Base-by-base conservation (phyloP, 2,888 invertebrate genomes). In the Brenthis hecate region DNA sequence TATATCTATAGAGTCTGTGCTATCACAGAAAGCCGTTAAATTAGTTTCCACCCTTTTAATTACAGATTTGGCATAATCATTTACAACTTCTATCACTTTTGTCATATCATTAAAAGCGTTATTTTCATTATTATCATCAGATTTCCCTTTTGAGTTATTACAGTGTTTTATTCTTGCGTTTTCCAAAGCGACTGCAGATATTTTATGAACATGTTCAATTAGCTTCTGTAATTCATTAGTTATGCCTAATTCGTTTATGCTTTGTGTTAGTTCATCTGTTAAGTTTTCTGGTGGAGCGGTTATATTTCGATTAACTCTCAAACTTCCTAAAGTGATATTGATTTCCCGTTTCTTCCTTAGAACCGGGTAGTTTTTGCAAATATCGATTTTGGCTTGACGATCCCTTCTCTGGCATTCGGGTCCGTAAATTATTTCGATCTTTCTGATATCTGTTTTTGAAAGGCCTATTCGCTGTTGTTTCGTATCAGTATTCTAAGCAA, bases 251-350 rank as follows among this genome's bases (percentile, higher is more conserved):
- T 81, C 75, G 50, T 75, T 76, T 0, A 89, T 16, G 2, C 36
- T 75, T 0, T 72, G 56, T 2, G 71, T 66, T 0, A 78, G 1
- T 4, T 72, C 68, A n/a, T 58, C 58, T 6, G 16, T 60, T 16
- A 6, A 16, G 6, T 51, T 68, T 14, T 73, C 71, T 0, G 85
- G 80, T 0, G 90, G 88, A 2, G 87, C 85, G 0, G 86, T 91
- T 6, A 91, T 91, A 5, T 88, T 77, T 0, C 84, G 81, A 55
- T 91, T 92, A 0, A 89, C 85, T 66, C 91, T 77, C 36, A 91
- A 73, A 68, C 81, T 89, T 13, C 70, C 72, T 1, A 64, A 48
- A 23, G 73, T 72, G 0, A 74, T 1, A 2, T 79, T 74, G 11
- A 71, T 71, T 0, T 79, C 77, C 6, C 85, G 76, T 60, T 82